Base-by-base conservation (phyloP, 2,113 vertebrate species). In the Hemicordylus capensis region DNA sequence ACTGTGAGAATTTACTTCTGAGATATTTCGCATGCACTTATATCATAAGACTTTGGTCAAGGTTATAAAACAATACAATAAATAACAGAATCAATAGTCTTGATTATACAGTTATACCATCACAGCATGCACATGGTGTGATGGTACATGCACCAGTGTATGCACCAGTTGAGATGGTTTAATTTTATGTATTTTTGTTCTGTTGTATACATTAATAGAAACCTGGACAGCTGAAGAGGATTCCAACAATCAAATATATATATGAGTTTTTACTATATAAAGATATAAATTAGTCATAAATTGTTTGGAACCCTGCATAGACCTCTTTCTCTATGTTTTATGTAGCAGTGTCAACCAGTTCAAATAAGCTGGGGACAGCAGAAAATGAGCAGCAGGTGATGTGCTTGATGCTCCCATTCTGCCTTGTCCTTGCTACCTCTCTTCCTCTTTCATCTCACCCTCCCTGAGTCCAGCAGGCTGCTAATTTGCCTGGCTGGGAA, bases 1-100 rank as follows among this genome's bases (percentile, higher is more conserved):
- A 78, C 54, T 56, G 72, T 72, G 80, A 84, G 63, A 87, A 80
- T 72, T 83, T 75, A 51, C 46, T 88, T 80, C 26, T 80, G 81
- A 74, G 9, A 80, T 31, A 90, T 20, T 80, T 72, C 85, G 31
- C 44, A 67, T 63, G 14, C 14, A 64, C 31, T 81, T 51, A 89
- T 88, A 44, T 81, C 84, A 46, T 42, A 75, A 24, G 58, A 59
- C 81, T 66, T 46, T 86, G n/a, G 42, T 72, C 58, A 80, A 83
- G 87, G 46, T 42, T 85, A 89, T 86, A 89, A 76, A 54, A 46
- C n/a, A 86, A 61, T 56, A 85, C 54, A 72, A 80, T 87, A 91
- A 84, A 75, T 89, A 82, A 61, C 39, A 61, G 9, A 81, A 26
- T 69, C 14, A 28, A 6, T 51, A n/a, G 7, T 54, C 17, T 5